Percentiles rank a stretch among this genome's conserved stretches.
These are phyloP conservation scores for Apotomis betuletana DNA, from an alignment of 2,888 invertebrate species.

Conservation along the genomic window DNA sequence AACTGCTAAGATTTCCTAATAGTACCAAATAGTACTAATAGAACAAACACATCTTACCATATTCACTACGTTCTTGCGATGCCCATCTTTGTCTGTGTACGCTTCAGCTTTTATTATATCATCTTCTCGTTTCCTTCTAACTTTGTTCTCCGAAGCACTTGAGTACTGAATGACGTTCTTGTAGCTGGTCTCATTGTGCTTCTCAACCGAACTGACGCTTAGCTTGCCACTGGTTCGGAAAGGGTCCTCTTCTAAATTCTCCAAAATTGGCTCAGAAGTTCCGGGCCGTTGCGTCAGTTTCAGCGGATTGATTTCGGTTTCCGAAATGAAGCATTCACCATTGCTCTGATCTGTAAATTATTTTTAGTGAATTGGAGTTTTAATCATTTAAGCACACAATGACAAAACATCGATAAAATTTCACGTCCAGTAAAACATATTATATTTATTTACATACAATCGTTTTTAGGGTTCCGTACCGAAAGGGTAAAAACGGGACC, in stretches of 20 bases:
- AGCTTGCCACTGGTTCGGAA: conserved; percentile 67
- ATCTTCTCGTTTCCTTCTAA: conserved; percentile 85
- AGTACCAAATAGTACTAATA: not conserved
- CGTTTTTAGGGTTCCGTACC: too few species aligned
- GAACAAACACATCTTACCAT: conserved; percentile 83
- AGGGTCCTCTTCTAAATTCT: conserved; percentile 78
- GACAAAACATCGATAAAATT: too few species aligned
- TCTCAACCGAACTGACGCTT: conserved; percentile 67
- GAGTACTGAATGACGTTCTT: conserved; percentile 60
- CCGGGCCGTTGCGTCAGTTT: conserved; percentile 79
- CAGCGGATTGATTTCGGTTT: conserved; percentile 86
- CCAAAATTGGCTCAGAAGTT: conserved; percentile 73
- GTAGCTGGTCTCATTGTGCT: conserved; percentile 61
- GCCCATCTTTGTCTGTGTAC: conserved; percentile 86
- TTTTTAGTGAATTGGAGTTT: too few species aligned
- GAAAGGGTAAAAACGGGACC: too few species aligned
- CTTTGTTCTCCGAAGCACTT: conserved; percentile 67
- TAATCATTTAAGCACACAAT: too few species aligned
- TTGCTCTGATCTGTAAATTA: conserved; percentile 81
- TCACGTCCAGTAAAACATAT: too few species aligned
- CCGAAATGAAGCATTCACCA: conserved; percentile 85
- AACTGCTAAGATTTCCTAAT: not conserved
- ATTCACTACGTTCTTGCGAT: conserved; percentile 88
- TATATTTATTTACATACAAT: too few species aligned
- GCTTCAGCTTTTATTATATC: conserved; percentile 89